Percentiles rank a stretch among this genome's conserved stretches.
phyloP scores from a whole-genome alignment of 2,797 vertebrate genomes.

The Rhodeus uyekii region DNA sequence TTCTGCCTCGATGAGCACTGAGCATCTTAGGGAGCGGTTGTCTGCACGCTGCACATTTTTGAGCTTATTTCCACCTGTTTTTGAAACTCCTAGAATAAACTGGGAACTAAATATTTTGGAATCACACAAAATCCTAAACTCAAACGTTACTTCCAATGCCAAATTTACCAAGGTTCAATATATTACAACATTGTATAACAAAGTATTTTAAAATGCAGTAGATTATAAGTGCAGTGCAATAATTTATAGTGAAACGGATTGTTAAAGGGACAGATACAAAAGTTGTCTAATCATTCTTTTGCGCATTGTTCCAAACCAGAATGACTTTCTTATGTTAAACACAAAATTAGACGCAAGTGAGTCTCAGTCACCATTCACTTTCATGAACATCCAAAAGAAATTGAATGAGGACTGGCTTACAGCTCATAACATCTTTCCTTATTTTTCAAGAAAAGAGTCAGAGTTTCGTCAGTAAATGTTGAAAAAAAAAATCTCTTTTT shows the following conservation, averaged over 20 bases:
- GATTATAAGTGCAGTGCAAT: not conserved
- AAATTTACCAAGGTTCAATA: not conserved
- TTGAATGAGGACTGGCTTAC: not conserved
- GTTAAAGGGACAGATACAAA: not conserved
- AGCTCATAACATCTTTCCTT: too few species aligned
- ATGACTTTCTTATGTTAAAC: not conserved
- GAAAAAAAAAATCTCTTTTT: not conserved
- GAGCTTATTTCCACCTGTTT: conserved; percentile 25
- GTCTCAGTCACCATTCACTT: not conserved
- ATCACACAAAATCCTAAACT: not conserved
- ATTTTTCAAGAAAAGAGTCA: not conserved
- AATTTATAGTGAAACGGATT: not conserved
- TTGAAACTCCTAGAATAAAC: conserved; percentile 7
- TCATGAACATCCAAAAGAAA: not conserved
- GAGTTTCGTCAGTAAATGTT: not conserved
- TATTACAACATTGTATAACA: not conserved
- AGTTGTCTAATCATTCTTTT: not conserved
- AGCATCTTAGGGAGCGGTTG: conserved; percentile 31
- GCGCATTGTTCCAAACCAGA: not conserved
- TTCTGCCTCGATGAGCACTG: conserved; percentile 35
- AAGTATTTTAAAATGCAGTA: not conserved
- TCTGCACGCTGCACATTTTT: conserved; percentile 24
- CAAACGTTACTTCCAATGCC: not conserved
- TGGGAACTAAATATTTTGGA: not conserved
- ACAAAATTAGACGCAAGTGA: not conserved